These are phyloP conservation scores for Amphimallon solstitiale DNA, from an alignment of 2,888 invertebrate genomes.

Conservation along the genomic window DNA sequence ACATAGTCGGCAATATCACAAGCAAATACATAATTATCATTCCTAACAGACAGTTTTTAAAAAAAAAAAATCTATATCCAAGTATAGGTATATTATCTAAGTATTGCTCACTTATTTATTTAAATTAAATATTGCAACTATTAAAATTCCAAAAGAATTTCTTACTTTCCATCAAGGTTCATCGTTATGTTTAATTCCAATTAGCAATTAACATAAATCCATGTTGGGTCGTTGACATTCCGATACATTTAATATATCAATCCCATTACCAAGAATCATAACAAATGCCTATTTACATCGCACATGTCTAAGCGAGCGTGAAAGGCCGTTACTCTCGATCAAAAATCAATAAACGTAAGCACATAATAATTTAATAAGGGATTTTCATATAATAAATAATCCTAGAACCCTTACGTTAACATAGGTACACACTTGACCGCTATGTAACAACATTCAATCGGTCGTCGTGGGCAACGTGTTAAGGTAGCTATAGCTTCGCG, in stretches of 20 bases:
- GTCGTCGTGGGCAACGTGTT: constrained; percentile 28
- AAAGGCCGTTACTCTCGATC: constrained; percentile 7
- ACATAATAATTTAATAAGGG: constrained; percentile 1
- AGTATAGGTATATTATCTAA: too few species aligned
- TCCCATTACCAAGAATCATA: constrained; percentile 27
- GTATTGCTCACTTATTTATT: too few species aligned
- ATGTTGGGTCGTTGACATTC: constrained; percentile 12
- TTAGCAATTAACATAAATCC: not conserved
- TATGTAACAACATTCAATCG: not conserved
- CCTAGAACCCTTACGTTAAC: not conserved
- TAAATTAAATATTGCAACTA: too few species aligned
- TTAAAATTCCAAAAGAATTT: too few species aligned
- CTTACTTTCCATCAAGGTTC: too few species aligned
- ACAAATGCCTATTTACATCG: constrained; percentile 7
- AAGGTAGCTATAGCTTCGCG: constrained; percentile 31
- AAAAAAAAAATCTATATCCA: too few species aligned
- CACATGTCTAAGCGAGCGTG: not conserved
- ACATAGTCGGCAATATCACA: too few species aligned
- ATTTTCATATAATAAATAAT: constrained; percentile 23
- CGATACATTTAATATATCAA: constrained; percentile 1
- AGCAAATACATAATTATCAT: too few species aligned
- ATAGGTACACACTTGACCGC: not conserved
- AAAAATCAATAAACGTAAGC: constrained; percentile 17
- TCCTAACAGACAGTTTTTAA: too few species aligned
- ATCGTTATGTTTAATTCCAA: too few species aligned